Evolutionary conservation across 2,888 invertebrate species (phyloP), one percentile per base, ranked within the genome.

Genomic region (Cremastinae sp.): DNA sequence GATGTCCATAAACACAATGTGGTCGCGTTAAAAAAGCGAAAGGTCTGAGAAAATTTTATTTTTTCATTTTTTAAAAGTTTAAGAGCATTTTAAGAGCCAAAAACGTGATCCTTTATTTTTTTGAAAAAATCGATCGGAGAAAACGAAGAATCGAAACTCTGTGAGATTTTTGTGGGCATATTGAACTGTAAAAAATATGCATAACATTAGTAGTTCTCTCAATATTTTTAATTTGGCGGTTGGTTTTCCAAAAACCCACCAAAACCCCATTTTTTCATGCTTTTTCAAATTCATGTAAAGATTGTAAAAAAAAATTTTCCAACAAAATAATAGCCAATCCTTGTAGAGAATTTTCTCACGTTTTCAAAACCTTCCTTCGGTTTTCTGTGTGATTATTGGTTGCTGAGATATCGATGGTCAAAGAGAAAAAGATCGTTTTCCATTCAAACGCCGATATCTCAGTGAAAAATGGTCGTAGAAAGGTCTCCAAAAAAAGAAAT

Each of bases 331-430:
- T 10, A 12, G 2, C 3, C 7, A 2, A 14, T 8, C 3, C 41
- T 53, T 66, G 0, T 56, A 56, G 58, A 68, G 45, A 2, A 8
- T 47, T 35, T 1, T 20, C 47, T 58, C 3, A 3, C 14, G 68
- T 58, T 68, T 18, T 12, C 37, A 16, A 58, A 56, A 68, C 47
- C 10, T 9, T 10, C 12, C 16, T 45, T 59, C n/a, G 7, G n/a
- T 28, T 69, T 49, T 3, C 49, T 59, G 59, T 39, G n/a, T 14
- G 39, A 18, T 49, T 28, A 20, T 49, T 41, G 9, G 59, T 59
- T 49, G 39, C 35, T 35, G 59, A 69, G 49, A 41, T 69, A 59
- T 69, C 47, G 59, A 59, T 59, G 49, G 39, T 69, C 69, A 56
- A 69, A 45, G 41, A 37, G 8, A 58, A 59, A 69, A 59, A 10